Base-by-base conservation (phyloP, 2,113 vertebrate species). In the Ranitomeya variabilis region DNA sequence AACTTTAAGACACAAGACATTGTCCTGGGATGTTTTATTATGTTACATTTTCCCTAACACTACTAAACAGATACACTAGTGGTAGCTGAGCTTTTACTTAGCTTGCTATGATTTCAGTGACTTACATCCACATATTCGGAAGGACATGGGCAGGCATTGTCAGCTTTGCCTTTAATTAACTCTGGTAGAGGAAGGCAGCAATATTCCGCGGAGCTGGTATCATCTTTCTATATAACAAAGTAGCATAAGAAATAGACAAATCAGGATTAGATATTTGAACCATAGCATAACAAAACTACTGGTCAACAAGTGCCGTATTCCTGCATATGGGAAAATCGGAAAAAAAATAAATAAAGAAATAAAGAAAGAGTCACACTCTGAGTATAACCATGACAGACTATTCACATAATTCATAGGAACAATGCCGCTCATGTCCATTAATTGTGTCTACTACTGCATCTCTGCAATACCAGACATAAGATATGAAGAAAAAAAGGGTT, bases 101-200 rank as follows among this genome's bases (percentile, higher is more conserved):
- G 31, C 12, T 69, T 45, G 9, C 31, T 16, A 59, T 13, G 4
- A 26, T 57, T 60, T 7, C 15, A 15, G 11, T 69, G 14, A 81
- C 92, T 90, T 79, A 96, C 95, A 91, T 97, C 96, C 31, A 92
- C 92, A 23, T 96, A 96, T 87, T 97, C 95, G 4, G 93, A 90
- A 0, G 95, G 94, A 87, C 95, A 96, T 0, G 95, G 96, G 37
- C 95, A 97, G 91, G 92, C 92, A 94, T 92, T 95, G 89, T 96
- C 95, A 5, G 93, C 87, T 88, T 96, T 96, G 77, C 92, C 94
- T 73, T 93, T 94, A 91, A 97, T 96, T 86, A 97, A 91, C 89
- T 97, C 95, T n/a, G 94, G 92, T 71, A 97, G 93, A 86, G 94
- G 90, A 16, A 90, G 93, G 83, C 94, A 97, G 89, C 94, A 96